These are phyloP conservation scores for Mesocentrotus franciscanus DNA, from an alignment of 53 echinoderm and acorn worm genomes.

Conservation along the genomic window DNA sequence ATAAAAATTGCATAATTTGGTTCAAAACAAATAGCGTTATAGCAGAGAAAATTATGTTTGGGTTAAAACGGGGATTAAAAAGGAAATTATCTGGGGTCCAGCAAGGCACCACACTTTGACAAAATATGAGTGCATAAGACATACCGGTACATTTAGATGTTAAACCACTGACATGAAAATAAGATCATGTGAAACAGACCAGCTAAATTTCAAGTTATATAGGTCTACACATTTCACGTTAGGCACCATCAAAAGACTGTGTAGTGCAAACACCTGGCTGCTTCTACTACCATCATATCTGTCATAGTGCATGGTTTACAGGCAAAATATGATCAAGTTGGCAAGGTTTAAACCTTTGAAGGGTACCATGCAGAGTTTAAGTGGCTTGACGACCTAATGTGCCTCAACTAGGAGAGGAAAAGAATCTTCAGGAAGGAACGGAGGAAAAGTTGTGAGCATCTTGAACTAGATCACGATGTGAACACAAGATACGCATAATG, in stretches of 20 bases:
- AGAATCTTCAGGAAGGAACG: background rate
- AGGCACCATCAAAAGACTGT: background rate
- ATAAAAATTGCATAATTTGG: background rate
- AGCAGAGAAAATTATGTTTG: background rate
- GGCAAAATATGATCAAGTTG: background rate
- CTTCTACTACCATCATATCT: background rate
- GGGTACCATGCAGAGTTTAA: background rate
- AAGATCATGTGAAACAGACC: background rate
- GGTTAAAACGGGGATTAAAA: background rate
- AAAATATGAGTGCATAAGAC: background rate
- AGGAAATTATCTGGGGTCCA: background rate
- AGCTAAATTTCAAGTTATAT: background rate
- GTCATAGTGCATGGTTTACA: background rate
- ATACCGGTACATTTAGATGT: background rate
- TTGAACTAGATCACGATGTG: slow-evolving; percentile 17
- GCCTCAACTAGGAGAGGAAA: background rate
- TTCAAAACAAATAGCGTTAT: background rate
- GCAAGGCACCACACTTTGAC: background rate
- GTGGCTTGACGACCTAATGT: background rate
- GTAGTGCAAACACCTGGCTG: background rate
- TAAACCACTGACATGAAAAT: background rate
- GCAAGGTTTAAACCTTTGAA: background rate
- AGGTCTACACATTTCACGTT: background rate
- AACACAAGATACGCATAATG: slow-evolving; percentile 14
- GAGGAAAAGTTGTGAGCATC: background rate